Conservation (phyloP, 2,888 invertebrate species). For the Phyllotreta cruciferae region DNA sequence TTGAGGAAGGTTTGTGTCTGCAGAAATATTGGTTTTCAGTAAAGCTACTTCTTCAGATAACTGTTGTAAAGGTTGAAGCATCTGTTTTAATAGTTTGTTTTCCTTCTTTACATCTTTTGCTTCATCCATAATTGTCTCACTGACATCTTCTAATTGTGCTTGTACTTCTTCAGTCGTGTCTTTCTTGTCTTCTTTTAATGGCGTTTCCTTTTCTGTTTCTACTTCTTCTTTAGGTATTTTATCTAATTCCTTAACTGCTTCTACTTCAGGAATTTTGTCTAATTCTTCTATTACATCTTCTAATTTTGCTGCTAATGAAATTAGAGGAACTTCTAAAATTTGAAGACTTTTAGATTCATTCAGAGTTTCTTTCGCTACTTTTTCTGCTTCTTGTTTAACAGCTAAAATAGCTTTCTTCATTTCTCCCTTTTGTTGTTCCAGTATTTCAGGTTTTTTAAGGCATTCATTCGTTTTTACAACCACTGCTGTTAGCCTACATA, state of each 20-base stretch:
- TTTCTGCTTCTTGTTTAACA: conserved; percentile 30
- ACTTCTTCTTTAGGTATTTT: conserved; percentile 35
- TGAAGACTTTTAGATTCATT: conserved; percentile 30
- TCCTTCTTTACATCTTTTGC: conserved; percentile 17
- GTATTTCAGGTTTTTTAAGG: conserved; percentile 21
- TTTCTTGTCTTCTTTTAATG: conserved; percentile 15
- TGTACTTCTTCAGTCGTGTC: conserved; percentile 35
- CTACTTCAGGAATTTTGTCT: neutral
- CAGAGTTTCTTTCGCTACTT: conserved; percentile 17
- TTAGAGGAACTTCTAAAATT: conserved; percentile 28
- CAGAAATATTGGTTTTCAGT: conserved; percentile 7
- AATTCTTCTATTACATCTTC: conserved; percentile 18
- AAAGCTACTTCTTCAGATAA: conserved; percentile 21
- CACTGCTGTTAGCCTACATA: conserved; percentile 24
- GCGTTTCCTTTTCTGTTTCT: conserved; percentile 21
- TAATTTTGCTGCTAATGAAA: conserved; percentile 27
- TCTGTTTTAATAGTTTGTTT: conserved; percentile 16
- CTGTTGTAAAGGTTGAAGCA: conserved; percentile 23
- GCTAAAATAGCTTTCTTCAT: conserved; percentile 19
- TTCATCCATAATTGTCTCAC: too few species aligned
- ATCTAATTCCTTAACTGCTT: neutral
- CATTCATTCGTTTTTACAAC: conserved; percentile 17
- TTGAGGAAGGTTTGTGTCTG: conserved; percentile 26
- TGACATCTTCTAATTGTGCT: conserved; percentile 16
- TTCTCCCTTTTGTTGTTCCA: conserved; percentile 20